These are phyloP conservation scores for Colletes latitarsis DNA, from an alignment of 1,140 invertebrate genomes.

Conservation along the genomic window DNA sequence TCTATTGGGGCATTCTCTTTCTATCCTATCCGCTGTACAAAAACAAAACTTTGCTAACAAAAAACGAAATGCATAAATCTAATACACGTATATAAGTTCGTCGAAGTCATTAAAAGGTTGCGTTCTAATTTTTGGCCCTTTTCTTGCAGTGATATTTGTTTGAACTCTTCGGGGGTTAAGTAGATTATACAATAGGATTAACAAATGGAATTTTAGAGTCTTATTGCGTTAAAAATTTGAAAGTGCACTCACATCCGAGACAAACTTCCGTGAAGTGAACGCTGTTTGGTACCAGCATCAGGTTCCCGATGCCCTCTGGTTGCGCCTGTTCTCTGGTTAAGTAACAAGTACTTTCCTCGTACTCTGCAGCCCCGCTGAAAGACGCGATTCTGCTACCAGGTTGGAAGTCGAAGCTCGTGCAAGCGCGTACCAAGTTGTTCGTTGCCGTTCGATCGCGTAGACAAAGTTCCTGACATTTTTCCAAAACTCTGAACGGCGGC, in stretches of 20 bases:
- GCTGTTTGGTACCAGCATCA: constrained; percentile 92
- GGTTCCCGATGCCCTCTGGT: constrained; percentile 92
- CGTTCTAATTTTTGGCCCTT: not conserved
- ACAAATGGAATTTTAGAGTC: too few relatives aligned
- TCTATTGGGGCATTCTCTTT: constrained; percentile 92
- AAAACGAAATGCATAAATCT: not conserved
- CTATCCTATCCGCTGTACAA: constrained; percentile 88
- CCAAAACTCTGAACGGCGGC: constrained; percentile 91
- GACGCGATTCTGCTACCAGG: constrained; percentile 91
- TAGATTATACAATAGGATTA: too few relatives aligned
- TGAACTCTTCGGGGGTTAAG: too few relatives aligned
- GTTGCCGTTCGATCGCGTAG: constrained; percentile 89
- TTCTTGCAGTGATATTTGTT: too few relatives aligned
- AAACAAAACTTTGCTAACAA: not conserved
- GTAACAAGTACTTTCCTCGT: constrained; percentile 95
- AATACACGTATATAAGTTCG: too few relatives aligned
- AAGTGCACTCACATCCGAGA: constrained; percentile 88
- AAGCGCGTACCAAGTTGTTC: constrained; percentile 90
- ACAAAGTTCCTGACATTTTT: constrained; percentile 93
- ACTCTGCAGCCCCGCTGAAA: constrained; percentile 90
- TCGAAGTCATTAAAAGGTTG: not conserved
- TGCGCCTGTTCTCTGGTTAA: constrained; percentile 91
- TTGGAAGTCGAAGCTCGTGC: constrained; percentile 94
- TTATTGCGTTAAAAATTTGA: not conserved
- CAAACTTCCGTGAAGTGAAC: constrained; percentile 95